Conservation (phyloP, 2,888 invertebrate genomes). For the Rhogogaster chlorosoma region DNA sequence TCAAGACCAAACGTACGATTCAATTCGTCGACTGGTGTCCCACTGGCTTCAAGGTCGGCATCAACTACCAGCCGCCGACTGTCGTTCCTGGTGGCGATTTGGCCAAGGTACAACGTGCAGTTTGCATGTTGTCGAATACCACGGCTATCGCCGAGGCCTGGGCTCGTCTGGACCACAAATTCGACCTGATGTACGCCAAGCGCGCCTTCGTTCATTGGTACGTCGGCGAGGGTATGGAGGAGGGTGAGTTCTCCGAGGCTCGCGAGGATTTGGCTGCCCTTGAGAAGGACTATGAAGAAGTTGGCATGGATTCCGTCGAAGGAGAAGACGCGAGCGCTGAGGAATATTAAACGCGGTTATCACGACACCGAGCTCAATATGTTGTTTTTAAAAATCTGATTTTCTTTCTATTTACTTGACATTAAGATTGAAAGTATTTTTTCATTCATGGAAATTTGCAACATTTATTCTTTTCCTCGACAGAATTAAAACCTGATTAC, state of each 20-base stretch:
- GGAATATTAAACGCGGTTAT: conserved; percentile 61
- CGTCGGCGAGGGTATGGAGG: conserved; percentile 91
- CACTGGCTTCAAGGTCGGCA: conserved; percentile 86
- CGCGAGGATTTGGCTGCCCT: conserved; percentile 87
- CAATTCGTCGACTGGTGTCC: conserved; percentile 97
- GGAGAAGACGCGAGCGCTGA: conserved; percentile 76
- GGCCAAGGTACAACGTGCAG: conserved; percentile 83
- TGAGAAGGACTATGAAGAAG: conserved; percentile 87
- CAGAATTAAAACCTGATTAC: conserved; percentile 9
- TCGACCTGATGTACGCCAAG: conserved; percentile 86
- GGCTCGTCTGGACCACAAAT: conserved; percentile 85
- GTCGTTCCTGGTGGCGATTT: conserved; percentile 79
- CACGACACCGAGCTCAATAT: background rate
- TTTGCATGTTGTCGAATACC: conserved; percentile 85
- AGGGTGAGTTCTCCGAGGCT: conserved; percentile 91
- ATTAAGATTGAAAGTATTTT: background rate
- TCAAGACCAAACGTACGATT: conserved; percentile 84
- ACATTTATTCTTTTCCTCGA: background rate
- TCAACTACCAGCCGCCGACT: conserved; percentile 79
- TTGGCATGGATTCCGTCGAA: conserved; percentile 82
- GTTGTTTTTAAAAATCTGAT: conserved; percentile 12
- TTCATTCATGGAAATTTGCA: background rate
- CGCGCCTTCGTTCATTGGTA: conserved; percentile 88
- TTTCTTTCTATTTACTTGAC: background rate
- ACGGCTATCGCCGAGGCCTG: conserved; percentile 85